Conservation (phyloP, 1,140 invertebrate genomes). For the Palaemon carinicauda region DNA sequence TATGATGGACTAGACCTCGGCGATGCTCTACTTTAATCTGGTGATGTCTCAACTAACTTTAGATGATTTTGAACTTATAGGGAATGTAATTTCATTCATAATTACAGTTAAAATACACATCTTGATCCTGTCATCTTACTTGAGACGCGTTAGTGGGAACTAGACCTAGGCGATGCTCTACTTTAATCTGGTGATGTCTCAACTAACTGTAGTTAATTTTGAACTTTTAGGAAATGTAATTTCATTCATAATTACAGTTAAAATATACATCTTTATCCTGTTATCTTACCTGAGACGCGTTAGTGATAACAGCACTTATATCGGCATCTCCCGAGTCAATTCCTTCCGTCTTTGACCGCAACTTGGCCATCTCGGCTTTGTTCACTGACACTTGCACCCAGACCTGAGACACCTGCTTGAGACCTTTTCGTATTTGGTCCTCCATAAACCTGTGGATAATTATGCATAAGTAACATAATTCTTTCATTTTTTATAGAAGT, state of each 20-base stretch:
- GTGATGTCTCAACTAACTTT: no score
- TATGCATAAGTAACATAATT: no score
- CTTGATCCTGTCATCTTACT: neutral
- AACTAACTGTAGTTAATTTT: no score
- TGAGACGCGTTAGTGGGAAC: neutral
- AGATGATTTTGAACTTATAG: no score
- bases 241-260: no score
- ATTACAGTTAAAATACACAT: no score
- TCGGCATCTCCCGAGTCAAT: neutral
- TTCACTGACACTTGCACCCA: slow-evolving; percentile 21
- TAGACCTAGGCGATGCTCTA: no score
- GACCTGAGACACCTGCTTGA: slow-evolving; percentile 28
- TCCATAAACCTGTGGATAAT: slow-evolving; percentile 14
- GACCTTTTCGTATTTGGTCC: slow-evolving; percentile 11
- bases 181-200: no score
- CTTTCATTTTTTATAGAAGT: no score
- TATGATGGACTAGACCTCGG: no score
- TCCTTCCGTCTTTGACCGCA: neutral
- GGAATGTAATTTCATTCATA: neutral
- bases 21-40: no score
- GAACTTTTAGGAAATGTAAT: neutral
- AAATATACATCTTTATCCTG: no score
- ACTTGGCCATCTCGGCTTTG: neutral
- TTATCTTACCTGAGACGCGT: neutral
- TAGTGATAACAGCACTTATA: neutral